Evolutionary conservation across 53 echinoderm and acorn worm species (phyloP).

Genomic region (Hippasteria phrygiana): DNA sequence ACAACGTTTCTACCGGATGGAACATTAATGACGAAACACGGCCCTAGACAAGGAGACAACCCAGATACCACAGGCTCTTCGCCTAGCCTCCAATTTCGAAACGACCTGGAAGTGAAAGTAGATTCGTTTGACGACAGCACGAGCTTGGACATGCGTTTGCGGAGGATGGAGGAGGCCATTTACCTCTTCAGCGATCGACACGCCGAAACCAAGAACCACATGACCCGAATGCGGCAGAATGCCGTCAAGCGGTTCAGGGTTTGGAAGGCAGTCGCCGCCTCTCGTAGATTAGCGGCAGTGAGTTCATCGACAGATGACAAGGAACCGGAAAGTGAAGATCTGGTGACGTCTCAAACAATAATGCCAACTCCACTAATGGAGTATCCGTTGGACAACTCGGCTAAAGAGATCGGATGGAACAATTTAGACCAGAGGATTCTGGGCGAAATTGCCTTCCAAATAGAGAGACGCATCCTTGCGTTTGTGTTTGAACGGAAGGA

Average conservation of each 20-base stretch:
- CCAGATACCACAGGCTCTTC: neutral
- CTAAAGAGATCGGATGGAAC: neutral
- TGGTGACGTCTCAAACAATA: neutral
- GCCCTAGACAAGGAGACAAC: neutral
- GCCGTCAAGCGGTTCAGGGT: constrained; percentile 56
- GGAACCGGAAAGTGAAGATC: neutral
- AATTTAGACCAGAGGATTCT: constrained; percentile 53
- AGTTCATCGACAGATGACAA: neutral
- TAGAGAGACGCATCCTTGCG: constrained; percentile 84
- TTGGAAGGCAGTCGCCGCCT: constrained; percentile 53
- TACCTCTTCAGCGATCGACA: neutral
- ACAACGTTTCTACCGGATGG: neutral
- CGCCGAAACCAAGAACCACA: constrained; percentile 1
- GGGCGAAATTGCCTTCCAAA: constrained; percentile 90
- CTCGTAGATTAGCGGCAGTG: neutral
- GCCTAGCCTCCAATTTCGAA: neutral
- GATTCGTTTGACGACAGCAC: constrained; percentile 26
- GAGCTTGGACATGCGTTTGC: constrained; percentile 3
- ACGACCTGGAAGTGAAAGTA: neutral
- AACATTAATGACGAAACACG: neutral
- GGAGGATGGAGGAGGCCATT: neutral
- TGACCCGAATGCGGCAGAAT: constrained; percentile 13
- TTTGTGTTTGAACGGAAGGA: constrained; percentile 72
- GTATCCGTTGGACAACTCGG: neutral
- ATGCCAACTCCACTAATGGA: constrained; percentile 25